Base-by-base conservation (phyloP, 53 echinoderm and acorn worm species). In the Hippasteria phrygiana region DNA sequence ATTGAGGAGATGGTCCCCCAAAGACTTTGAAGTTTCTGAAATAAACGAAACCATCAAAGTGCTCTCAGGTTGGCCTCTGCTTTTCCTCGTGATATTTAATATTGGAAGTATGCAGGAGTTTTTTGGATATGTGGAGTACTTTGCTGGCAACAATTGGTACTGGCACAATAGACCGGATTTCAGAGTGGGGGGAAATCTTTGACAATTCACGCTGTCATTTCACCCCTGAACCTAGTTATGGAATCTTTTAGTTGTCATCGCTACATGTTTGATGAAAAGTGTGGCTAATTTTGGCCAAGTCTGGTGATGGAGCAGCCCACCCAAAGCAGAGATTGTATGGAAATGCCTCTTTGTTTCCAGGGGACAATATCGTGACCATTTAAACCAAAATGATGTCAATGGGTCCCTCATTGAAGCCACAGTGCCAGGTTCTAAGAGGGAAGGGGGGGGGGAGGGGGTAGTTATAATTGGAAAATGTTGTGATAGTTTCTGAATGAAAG, bases 331-430 rank as follows among this genome's bases (percentile, higher is more conserved):
- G 3, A 26, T 80, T 62, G 62, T 63, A 0, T 11, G 0, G 36
- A 42, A 16, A 22, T 4, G n/a, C 14, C 39, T 80, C 40, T 71
- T 38, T 20, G 62, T 43, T 80, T 45, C 29, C 4, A 13, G 26
- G 26, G 39, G 41, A 80, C 80, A 80, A 78, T 37, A 22, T 50
- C 11, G 28, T 13, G 47, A 55, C 77, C 53, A 77, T 55, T 77
- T 77, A 55, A 80, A 80, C 39, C 80, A 62, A n/a, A 80, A 62
- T 63, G 64, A 63, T 64, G 26, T 80, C 62, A 80, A 63, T 62
- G 80, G 64, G 29, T 41, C 27, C 29, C 18, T 59, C 53, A 39
- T 80, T 41, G n/a, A 28, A 39, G 41, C 72, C 28, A 18, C 17
- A n/a, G 43, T 43, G 20, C n/a, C 22, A 17, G 37, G 18, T 48